phyloP scores from a whole-genome alignment of 2,113 vertebrate species.

The Elephantulus edwardii region DNA sequence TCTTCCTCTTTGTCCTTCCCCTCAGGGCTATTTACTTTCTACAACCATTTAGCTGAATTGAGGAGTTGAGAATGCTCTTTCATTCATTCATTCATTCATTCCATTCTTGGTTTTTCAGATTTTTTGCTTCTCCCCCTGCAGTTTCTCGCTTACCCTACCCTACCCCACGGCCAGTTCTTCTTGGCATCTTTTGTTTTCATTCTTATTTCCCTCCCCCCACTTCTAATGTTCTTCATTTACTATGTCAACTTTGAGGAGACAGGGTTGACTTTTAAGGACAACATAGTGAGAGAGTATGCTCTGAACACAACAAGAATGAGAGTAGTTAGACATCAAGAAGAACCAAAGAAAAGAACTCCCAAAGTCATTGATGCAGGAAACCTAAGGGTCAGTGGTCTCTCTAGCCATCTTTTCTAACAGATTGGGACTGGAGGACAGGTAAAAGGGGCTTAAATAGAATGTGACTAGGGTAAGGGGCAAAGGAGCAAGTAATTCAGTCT shows the following conservation, averaged over 20 bases:
- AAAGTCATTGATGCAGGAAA: neutral
- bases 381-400: neutral
- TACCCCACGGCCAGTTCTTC: neutral
- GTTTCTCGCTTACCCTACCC: neutral
- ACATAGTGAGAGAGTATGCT: neutral
- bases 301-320: neutral
- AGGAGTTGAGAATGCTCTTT: neutral
- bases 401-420: neutral
- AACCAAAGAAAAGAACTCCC: neutral
- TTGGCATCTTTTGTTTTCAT: neutral
- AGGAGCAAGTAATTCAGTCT: no score
- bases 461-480: neutral
- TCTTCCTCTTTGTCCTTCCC: neutral
- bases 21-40: slow-evolving; percentile 33
- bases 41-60: neutral
- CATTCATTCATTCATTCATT: neutral
- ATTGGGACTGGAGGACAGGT: neutral
- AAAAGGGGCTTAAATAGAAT: slow-evolving; percentile 13
- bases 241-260: slow-evolving; percentile 4
- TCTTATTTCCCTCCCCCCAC: neutral
- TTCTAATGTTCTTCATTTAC: neutral
- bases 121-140: neutral
- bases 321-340: neutral
- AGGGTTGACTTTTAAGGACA: neutral
- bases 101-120: neutral